phyloP scores from a whole-genome alignment of 2,113 vertebrate genomes.

The Pitta sordida region DNA sequence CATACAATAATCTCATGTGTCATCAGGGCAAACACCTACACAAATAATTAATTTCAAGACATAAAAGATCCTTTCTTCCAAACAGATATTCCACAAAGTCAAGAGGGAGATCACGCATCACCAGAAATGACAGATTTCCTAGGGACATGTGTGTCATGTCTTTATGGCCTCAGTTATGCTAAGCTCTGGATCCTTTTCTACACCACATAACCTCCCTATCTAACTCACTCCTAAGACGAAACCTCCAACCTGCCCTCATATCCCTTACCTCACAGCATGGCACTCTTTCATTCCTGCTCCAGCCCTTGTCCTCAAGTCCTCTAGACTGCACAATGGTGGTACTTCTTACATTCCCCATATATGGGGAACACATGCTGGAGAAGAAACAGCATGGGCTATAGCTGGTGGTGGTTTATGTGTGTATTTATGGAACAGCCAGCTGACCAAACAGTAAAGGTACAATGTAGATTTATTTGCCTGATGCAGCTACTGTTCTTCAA shows the following conservation, averaged over 20 bases:
- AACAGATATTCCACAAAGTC: not conserved
- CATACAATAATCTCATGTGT: not conserved
- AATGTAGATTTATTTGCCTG: not conserved
- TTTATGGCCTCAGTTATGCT: not conserved
- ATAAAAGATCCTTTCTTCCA: not conserved
- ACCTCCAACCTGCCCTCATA: not conserved
- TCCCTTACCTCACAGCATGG: not conserved
- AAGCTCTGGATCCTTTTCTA: not conserved
- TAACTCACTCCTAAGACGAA: not conserved
- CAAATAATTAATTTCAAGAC: not conserved
- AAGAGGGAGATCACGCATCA: not conserved
- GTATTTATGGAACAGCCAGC: not conserved
- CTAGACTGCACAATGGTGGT: not conserved
- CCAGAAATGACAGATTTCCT: not conserved
- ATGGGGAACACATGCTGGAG: not conserved
- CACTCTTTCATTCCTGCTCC: not conserved
- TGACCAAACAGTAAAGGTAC: not conserved
- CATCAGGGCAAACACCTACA: not conserved
- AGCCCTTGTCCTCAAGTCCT: not conserved
- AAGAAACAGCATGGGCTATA: not conserved
- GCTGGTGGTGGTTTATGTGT: not conserved
- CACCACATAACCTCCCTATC: not conserved
- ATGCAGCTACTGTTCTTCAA: not conserved
- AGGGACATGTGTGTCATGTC: not conserved
- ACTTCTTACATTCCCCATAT: not conserved